Percentiles rank a stretch among this genome's conserved stretches.
phyloP scores from a whole-genome alignment of 2,888 invertebrate species.

The Trisateles emortualis region DNA sequence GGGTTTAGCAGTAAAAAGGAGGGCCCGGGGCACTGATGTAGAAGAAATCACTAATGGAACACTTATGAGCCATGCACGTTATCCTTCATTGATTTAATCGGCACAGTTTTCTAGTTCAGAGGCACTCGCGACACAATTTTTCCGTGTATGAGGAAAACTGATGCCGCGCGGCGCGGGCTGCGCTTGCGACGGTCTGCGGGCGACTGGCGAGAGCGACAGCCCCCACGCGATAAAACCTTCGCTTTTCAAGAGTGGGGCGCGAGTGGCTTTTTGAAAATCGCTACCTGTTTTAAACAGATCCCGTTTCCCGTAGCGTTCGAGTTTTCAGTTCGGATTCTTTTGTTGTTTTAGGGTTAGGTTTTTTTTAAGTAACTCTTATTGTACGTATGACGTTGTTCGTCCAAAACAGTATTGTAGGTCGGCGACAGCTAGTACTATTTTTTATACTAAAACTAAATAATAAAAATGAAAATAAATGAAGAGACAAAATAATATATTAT shows the following conservation, averaged over 20 bases:
- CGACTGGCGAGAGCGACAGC: slow-evolving; percentile 67
- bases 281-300: slow-evolving; percentile 40
- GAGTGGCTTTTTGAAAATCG: slow-evolving; percentile 60
- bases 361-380: too few species aligned
- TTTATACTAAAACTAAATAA: too few species aligned
- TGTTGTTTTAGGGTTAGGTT: too few species aligned
- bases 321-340: slow-evolving; percentile 22
- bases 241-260: slow-evolving; percentile 75
- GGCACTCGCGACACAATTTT: slow-evolving; percentile 83
- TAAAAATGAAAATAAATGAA: too few species aligned
- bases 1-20: slow-evolving; percentile 54
- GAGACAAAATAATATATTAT: too few species aligned
- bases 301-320: slow-evolving; percentile 39
- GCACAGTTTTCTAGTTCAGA: slow-evolving; percentile 45
- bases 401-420: too few species aligned
- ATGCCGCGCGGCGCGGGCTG: slow-evolving; percentile 78
- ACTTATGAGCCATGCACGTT: slow-evolving; percentile 82
- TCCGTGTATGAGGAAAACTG: slow-evolving; percentile 75
- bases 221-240: slow-evolving; percentile 79
- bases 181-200: slow-evolving; percentile 74
- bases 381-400: too few species aligned
- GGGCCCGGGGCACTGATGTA: slow-evolving; percentile 77
- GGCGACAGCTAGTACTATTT: too few species aligned
- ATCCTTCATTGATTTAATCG: slow-evolving; percentile 70
- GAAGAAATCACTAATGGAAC: slow-evolving; percentile 68